A percentile compares a stretch with the other conserved stretches of the same genome.
These are phyloP conservation scores for Drosophila mimetica DNA, from an alignment of 2,888 invertebrate species.

Conservation along the genomic window DNA sequence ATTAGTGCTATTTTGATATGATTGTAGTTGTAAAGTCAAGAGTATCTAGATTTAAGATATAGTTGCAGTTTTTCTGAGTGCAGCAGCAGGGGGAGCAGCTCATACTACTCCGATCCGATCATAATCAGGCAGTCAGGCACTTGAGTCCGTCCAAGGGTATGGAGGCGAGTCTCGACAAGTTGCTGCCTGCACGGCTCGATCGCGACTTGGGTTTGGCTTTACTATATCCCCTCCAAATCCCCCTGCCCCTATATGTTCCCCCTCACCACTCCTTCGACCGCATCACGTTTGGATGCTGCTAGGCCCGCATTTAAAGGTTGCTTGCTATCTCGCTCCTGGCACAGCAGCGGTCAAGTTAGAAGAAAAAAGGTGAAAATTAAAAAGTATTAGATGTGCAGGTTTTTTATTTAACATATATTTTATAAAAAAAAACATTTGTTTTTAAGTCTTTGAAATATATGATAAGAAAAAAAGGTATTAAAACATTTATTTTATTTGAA, in stretches of 20 bases:
- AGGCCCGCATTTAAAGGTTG: conserved; percentile 78
- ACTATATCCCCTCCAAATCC: conserved; percentile 20
- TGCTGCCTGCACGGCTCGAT: conserved; percentile 73
- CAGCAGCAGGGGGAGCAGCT: conserved; percentile 20
- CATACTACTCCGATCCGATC: conserved; percentile 62
- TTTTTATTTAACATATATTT: too few relatives aligned
- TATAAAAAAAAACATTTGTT: neutral
- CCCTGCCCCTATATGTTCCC: conserved; percentile 36
- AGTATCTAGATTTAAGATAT: neutral
- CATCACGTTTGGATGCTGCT: conserved; percentile 62
- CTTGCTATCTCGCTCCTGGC: conserved; percentile 41
- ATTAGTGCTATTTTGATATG: too few relatives aligned
- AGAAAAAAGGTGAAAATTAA: neutral
- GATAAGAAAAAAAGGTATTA: too few relatives aligned
- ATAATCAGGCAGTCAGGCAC: conserved; percentile 74
- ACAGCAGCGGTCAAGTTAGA: conserved; percentile 10
- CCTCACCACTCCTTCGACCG: conserved; percentile 53
- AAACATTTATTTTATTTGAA: too few relatives aligned
- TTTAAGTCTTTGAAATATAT: neutral
- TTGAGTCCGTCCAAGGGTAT: conserved; percentile 54
- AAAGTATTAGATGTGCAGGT: too few relatives aligned
- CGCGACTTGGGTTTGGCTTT: conserved; percentile 60
- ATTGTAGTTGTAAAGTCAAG: too few relatives aligned
- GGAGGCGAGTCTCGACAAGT: conserved; percentile 69
- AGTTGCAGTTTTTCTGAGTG: conserved; percentile 5